Conservation (phyloP, 2,113 vertebrate genomes). For the Oryzias javanicus region DNA sequence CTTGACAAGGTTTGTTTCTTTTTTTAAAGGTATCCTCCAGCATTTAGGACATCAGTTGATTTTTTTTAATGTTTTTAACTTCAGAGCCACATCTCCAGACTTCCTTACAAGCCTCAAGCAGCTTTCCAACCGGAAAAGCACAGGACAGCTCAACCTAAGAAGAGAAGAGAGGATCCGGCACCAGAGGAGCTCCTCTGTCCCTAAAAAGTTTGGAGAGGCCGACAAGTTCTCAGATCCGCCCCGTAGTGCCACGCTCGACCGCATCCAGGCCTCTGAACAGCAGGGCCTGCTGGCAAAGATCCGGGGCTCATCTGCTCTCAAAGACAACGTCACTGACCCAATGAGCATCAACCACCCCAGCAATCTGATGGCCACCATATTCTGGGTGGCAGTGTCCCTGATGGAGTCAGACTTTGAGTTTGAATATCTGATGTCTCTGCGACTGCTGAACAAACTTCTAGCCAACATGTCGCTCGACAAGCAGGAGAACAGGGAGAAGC, state of each 20-base stretch:
- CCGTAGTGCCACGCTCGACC: constrained; percentile 91
- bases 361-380: constrained; percentile 92
- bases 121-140: constrained; percentile 88
- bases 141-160: constrained; percentile 85
- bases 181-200: constrained; percentile 94
- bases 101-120: constrained; percentile 82
- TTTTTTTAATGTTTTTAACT: constrained; percentile 2
- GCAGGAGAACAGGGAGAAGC: constrained; percentile 89
- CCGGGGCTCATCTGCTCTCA: constrained; percentile 74
- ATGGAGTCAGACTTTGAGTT: constrained; percentile 99
- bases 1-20: constrained; percentile 81
- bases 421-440: constrained; percentile 93
- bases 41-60: background rate
- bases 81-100: constrained; percentile 89
- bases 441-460: constrained; percentile 89
- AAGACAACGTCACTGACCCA: constrained; percentile 83
- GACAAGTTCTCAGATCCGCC: constrained; percentile 88
- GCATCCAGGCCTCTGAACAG: constrained; percentile 89
- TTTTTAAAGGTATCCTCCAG: background rate
- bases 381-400: constrained; percentile 95
- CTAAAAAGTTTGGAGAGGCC: constrained; percentile 90
- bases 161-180: constrained; percentile 85
- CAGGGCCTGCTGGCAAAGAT: constrained; percentile 80
- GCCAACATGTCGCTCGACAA: constrained; percentile 89
- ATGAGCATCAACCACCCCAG: constrained; percentile 88